Percentiles rank a stretch among this genome's conserved stretches.
These are phyloP conservation scores for Mus pahari DNA, from an alignment of 2,113 vertebrate species.

Conservation along the genomic window DNA sequence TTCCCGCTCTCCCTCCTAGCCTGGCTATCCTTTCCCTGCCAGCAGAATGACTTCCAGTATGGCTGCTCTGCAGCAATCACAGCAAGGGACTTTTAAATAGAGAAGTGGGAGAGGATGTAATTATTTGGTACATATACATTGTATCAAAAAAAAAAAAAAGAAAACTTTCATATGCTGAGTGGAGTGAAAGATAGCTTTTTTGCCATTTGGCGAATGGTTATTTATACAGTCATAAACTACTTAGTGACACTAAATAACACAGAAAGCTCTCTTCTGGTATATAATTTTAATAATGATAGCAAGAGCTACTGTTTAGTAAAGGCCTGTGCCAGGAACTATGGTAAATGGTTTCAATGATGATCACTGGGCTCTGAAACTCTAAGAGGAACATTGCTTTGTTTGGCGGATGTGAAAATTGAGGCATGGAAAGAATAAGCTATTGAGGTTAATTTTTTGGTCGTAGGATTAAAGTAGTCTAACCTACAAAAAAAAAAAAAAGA, in stretches of 20 bases:
- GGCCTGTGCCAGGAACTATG: not conserved
- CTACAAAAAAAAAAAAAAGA: too few species aligned
- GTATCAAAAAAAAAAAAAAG: not conserved
- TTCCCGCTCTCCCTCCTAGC: not conserved
- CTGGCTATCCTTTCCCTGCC: not conserved
- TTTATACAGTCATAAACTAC: slow-evolving; percentile 8
- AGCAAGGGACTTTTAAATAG: not conserved
- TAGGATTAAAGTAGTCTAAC: not conserved
- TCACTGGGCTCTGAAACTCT: not conserved
- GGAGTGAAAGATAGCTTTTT: not conserved
- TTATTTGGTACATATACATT: not conserved
- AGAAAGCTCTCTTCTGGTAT: slow-evolving; percentile 5
- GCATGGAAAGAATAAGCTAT: not conserved
- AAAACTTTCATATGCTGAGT: not conserved
- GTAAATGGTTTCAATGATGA: not conserved
- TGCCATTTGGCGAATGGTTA: not conserved
- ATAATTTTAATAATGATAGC: not conserved
- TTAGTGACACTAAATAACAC: slow-evolving; percentile 25
- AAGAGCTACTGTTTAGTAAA: slow-evolving; percentile 11
- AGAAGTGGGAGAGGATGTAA: not conserved
- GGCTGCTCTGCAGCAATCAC: not conserved
- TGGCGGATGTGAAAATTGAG: not conserved
- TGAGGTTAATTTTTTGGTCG: not conserved
- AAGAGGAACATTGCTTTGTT: not conserved
- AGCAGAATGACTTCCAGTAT: not conserved